Evolutionary conservation across 37 sponge, comb jelly and placozoan species (phyloP).

Genomic region (Spongilla lacustris): DNA sequence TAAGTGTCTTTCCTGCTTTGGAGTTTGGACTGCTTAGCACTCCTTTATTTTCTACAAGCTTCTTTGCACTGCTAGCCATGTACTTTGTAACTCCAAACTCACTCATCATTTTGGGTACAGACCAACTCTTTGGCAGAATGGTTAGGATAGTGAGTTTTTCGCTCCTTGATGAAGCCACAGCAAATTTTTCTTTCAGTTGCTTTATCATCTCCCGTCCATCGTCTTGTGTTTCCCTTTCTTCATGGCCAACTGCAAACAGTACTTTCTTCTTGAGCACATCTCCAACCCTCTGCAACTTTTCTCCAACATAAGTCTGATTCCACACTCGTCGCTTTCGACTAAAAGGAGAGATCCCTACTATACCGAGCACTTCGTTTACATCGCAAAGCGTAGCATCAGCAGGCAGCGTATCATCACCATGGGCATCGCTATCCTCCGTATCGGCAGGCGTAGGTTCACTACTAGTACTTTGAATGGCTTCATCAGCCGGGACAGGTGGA

Average conservation of each 20-base stretch:
- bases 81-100: constrained; percentile 38
- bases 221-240: constrained; percentile 2
- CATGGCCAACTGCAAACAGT: not conserved
- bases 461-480: constrained; percentile 1
- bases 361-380: not conserved
- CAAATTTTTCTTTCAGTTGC: constrained; percentile 48
- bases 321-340: not conserved
- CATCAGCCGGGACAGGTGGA: not conserved
- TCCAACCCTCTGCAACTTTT: not conserved
- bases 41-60: constrained; percentile 40
- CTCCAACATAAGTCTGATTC: not conserved
- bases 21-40: constrained; percentile 34
- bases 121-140: constrained; percentile 45
- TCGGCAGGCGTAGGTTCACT: not conserved
- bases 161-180: constrained; percentile 21
- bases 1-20: constrained; percentile 19
- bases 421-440: not conserved
- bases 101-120: constrained; percentile 6
- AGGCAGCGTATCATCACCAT: not conserved
- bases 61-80: constrained; percentile 36
- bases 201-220: constrained; percentile 35
- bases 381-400: not conserved
- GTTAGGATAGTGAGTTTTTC: constrained; percentile 42
- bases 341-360: not conserved
- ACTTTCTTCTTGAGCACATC: constrained; percentile 1